These are phyloP conservation scores for Trichonephila clavata DNA, from an alignment of 1,140 invertebrate species.

Conservation along the genomic window DNA sequence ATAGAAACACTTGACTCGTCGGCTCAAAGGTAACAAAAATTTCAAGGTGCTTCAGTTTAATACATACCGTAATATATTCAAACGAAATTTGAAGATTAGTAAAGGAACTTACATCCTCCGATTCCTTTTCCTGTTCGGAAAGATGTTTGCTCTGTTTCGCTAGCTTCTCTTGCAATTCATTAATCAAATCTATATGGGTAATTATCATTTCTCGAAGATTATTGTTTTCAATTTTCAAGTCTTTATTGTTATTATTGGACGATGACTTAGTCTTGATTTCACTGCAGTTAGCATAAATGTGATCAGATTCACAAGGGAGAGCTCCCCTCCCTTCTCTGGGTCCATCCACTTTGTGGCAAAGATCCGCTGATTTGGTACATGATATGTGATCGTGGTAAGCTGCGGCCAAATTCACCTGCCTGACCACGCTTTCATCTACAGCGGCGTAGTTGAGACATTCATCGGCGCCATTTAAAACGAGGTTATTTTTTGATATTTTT, in stretches of 20 bases:
- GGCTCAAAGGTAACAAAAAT: background rate
- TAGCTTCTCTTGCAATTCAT: constrained; percentile 87
- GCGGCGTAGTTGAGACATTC: constrained; percentile 21
- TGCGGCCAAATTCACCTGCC: constrained; percentile 79
- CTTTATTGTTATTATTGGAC: background rate
- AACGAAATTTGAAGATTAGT: background rate
- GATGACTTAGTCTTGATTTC: constrained; percentile 80
- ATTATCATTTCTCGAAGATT: constrained; percentile 85
- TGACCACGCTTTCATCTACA: constrained; percentile 29
- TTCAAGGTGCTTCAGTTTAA: too few relatives aligned
- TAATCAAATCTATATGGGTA: constrained; percentile 88
- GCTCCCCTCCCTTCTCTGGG: constrained; percentile 31
- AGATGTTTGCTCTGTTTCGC: constrained; percentile 85
- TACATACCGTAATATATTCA: background rate
- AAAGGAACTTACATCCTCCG: background rate
- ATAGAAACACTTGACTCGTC: background rate
- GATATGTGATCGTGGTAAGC: constrained; percentile 79
- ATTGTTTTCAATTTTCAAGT: constrained; percentile 21
- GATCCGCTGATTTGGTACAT: constrained; percentile 78
- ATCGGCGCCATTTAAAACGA: constrained; percentile 51
- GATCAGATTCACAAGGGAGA: constrained; percentile 83
- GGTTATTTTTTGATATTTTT: constrained; percentile 55
- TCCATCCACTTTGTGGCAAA: constrained; percentile 36
- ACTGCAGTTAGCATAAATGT: constrained; percentile 84
- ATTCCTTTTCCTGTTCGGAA: background rate